phyloP scores from a whole-genome alignment of 35 echinoderm and acorn worm genomes.

The Lytechinus variegatus region DNA sequence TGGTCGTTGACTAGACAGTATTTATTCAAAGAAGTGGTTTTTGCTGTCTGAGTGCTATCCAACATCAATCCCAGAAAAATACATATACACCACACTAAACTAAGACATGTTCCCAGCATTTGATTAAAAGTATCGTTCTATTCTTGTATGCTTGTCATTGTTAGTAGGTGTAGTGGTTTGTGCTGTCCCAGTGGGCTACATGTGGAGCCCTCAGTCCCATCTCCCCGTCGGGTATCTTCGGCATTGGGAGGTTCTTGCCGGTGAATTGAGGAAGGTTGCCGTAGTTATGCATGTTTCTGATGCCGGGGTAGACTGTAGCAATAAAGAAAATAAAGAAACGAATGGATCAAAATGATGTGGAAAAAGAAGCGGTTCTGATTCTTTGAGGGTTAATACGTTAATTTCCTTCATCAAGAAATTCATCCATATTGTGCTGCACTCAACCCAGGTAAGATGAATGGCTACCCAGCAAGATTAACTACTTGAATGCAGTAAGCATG shows the following conservation, averaged over 20 bases:
- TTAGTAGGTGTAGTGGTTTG: slow-evolving; percentile 79
- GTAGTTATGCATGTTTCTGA: slow-evolving; percentile 93
- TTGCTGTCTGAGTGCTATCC: too few species aligned
- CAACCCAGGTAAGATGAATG: too few species aligned
- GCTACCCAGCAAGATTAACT: too few species aligned
- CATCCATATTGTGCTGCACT: too few species aligned
- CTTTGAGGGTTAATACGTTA: too few species aligned
- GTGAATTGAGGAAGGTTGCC: slow-evolving; percentile 94
- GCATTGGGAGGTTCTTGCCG: slow-evolving; percentile 86
- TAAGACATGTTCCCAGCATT: neutral
- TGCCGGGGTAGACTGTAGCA: slow-evolving; percentile 78
- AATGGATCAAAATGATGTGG: neutral
- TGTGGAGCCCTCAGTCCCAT: slow-evolving; percentile 79
- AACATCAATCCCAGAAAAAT: too few species aligned
- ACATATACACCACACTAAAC: too few species aligned
- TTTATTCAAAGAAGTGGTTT: too few species aligned
- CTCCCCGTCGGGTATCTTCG: slow-evolving; percentile 78
- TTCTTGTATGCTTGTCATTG: neutral
- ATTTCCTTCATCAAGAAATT: too few species aligned
- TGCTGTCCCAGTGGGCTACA: slow-evolving; percentile 85
- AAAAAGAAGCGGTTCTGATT: too few species aligned
- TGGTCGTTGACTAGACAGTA: too few species aligned
- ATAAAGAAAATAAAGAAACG: neutral
- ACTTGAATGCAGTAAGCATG: too few species aligned
- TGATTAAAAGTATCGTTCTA: neutral